Base-by-base conservation (phyloP, 1,140 invertebrate genomes). In the Trichonephila clavata region DNA sequence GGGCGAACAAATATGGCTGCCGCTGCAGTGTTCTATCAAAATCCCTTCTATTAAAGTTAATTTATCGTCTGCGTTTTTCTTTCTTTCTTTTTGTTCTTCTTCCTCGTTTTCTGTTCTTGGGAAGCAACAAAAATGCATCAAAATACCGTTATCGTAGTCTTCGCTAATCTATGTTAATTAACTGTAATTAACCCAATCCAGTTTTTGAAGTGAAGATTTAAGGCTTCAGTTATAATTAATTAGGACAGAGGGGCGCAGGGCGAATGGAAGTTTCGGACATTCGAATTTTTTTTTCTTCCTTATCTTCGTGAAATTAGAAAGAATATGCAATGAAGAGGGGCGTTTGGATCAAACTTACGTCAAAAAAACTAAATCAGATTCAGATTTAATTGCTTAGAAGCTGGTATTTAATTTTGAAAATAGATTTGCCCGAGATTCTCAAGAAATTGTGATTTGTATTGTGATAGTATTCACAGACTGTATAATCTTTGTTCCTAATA, bases 101-200 rank as follows among this genome's bases (percentile, higher is more conserved):
- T 24, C 65, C 21, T 65, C 20, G 32, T 43, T 24, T 18, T 10
- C 32, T 50, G 63, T 89, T 43, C 65, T 27, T 8, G n/a, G 18
- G 21, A 50, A 71, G 32, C 71, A 77, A 77, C 71, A 77, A 77
- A 77, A 77, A 77, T 77, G 5, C 71, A 77, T 77, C 71, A 39
- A 77, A 77, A 77, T 77, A 77, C 32, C 71, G 71, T 77, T 77
- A 77, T 77, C 71, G 71, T 77, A 77, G 71, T 71, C 32, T 71
- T 61, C 60, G 86, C 65, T 89, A 89, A 89, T 89, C 86, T 89
- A 68, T 89, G 86, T 39, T 89, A 89, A 89, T 89, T 89, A 89
- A 89, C 61, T 71, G 86, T 89, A 89, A 89, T 89, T 89, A 89
- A 89, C 86, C 86, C 86, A 71, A 89, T 89, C 86, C 27, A 89